phyloP scores from a whole-genome alignment of 2,888 invertebrate genomes.

The Mycalesis mineus region DNA sequence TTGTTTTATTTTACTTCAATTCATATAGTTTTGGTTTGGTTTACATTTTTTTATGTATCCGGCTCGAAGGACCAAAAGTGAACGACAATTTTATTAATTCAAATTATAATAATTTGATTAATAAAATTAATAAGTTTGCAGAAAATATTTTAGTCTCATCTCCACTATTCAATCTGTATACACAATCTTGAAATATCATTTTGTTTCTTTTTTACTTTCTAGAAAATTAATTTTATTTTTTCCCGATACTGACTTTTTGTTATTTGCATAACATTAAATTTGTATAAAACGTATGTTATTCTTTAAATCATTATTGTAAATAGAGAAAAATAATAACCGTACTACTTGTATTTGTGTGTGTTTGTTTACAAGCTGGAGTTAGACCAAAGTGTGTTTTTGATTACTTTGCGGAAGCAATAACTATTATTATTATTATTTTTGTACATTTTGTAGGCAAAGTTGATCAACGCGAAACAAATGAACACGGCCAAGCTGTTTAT shows the following conservation, averaged over 20 bases:
- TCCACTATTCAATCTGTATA: not conserved
- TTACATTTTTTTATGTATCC: not conserved
- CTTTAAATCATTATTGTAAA: constrained; percentile 15
- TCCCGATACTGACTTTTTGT: no score
- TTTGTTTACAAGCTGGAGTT: constrained; percentile 79
- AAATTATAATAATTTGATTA: not conserved
- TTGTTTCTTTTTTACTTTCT: no score
- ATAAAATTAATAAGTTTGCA: not conserved
- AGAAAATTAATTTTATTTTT: no score
- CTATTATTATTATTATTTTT: constrained; percentile 31
- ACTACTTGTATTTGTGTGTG: constrained; percentile 51
- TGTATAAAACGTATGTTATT: not conserved
- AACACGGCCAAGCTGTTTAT: constrained; percentile 54
- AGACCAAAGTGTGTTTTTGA: constrained; percentile 80
- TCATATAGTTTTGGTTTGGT: not conserved
- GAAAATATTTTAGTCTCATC: not conserved
- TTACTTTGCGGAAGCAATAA: constrained; percentile 55
- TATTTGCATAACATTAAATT: not conserved
- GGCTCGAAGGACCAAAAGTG: not conserved
- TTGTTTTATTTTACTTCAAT: not conserved
- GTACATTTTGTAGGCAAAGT: constrained; percentile 67
- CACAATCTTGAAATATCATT: no score
- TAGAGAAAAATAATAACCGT: constrained; percentile 28
- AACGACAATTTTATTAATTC: not conserved
- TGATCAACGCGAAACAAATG: constrained; percentile 48